Base-by-base conservation (phyloP, 2,113 vertebrate species). In the Cnemophilus loriae region DNA sequence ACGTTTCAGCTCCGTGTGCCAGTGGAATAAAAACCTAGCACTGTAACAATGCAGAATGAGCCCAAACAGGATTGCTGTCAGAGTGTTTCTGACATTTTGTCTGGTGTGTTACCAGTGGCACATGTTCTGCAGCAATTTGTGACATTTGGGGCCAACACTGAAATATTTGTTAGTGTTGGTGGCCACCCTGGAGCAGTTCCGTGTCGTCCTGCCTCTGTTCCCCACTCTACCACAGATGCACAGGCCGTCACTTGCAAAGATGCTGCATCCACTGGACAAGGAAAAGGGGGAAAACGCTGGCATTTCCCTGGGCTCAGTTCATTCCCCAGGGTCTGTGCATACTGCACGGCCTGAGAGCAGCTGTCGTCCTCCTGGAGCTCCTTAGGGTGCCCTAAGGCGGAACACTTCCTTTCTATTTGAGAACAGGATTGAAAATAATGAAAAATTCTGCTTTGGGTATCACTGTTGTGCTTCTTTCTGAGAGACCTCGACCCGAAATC, bases 121-220 rank as follows among this genome's bases (percentile, higher is more conserved):
- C 8, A 0, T 1, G 33, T 41, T 63, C 61, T 2, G 2, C 30
- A 26, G 12, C 13, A 19, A 57, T 59, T 30, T n/a, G 33, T 37
- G 49, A 26, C 12, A 9, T 23, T 27, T 59, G 30, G 75, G 59
- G 42, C 7, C 47, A 32, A 30, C 3, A 5, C 7, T 47, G 76
- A 84, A 81, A n/a, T 30, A 16, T 13, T 39, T 3, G 0, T 33
- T 63, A n/a, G 33, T 14, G 42, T 0, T 70, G 20, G 11, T 24
- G 20, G 30, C 13, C 27, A 50, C 60, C 21, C 17, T 12, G n/a
- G 39, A 67, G 70, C 52, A 55, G 26, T 2, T 49, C 14, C 28
- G 87, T 7, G 0, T 9, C 4, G 0, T 50, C 42, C 47, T 80
- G 26, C 32, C 57, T 55, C 75, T n/a, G 14, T 10, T 89, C 37